phyloP scores from a whole-genome alignment of 2,797 vertebrate genomes.

The Characodon lateralis region DNA sequence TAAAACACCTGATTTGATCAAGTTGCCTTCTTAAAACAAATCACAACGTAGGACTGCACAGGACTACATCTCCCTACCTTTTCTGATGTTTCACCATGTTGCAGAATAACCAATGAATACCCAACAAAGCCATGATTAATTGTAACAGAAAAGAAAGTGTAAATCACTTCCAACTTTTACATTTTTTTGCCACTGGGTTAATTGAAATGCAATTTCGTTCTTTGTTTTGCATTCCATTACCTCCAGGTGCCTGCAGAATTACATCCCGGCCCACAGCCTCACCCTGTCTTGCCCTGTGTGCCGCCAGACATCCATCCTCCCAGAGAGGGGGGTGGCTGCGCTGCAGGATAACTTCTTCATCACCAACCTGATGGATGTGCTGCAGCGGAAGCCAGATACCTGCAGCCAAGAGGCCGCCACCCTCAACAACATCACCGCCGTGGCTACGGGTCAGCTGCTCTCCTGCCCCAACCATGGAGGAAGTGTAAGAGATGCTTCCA shows the following conservation, averaged over 20 bases:
- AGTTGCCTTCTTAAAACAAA: background rate
- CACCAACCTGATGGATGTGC: constrained; percentile 99
- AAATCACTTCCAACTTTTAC: background rate
- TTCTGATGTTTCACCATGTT: too few relatives aligned
- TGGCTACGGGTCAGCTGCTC: constrained; percentile 88
- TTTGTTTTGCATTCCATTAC: background rate
- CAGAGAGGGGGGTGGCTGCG: constrained; percentile 96
- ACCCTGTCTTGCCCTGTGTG: constrained; percentile 97
- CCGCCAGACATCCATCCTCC: constrained; percentile 97
- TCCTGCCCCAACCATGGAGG: constrained; percentile 96
- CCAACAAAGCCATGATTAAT: too few relatives aligned
- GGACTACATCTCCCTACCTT: too few relatives aligned
- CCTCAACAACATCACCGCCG: constrained; percentile 86
- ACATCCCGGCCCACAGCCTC: constrained; percentile 95
- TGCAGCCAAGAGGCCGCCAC: constrained; percentile 85
- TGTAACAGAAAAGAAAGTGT: too few relatives aligned
- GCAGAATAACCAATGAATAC: too few relatives aligned
- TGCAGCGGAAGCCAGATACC: constrained; percentile 89
- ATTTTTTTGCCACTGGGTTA: background rate
- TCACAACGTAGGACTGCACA: background rate
- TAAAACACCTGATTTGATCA: background rate
- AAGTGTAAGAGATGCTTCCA: constrained; percentile 83
- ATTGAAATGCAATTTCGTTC: background rate
- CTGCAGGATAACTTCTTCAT: constrained; percentile 99
- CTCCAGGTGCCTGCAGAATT: constrained; percentile 95